Percentiles rank a stretch among this genome's conserved stretches.
These are phyloP conservation scores for Stigmatopora nigra DNA, from an alignment of 2,113 vertebrate species.

Conservation along the genomic window DNA sequence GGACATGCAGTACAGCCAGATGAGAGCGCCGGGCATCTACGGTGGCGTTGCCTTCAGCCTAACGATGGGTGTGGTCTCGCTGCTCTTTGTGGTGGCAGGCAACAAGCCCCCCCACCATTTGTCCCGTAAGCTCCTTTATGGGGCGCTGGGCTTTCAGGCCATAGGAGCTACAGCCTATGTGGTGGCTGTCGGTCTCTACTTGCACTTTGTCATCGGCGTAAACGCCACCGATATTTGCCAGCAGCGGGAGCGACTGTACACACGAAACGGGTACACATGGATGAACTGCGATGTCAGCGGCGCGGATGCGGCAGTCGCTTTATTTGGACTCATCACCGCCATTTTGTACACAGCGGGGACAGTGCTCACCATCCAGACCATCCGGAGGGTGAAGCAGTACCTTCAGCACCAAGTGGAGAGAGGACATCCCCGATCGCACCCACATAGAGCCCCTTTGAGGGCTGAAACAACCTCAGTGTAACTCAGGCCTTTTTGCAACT, in stretches of 20 bases:
- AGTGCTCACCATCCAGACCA: conserved; percentile 59
- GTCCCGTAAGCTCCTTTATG: conserved; percentile 58
- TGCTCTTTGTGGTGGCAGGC: conserved; percentile 75
- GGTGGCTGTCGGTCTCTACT: conserved; percentile 75
- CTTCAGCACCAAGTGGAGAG: conserved; percentile 22
- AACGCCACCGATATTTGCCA: conserved; percentile 76
- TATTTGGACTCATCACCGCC: conserved; percentile 70
- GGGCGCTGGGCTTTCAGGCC: conserved; percentile 70
- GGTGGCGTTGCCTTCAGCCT: conserved; percentile 76
- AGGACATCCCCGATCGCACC: neutral
- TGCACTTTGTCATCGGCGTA: conserved; percentile 75
- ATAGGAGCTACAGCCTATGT: conserved; percentile 65
- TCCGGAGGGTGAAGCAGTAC: conserved; percentile 52
- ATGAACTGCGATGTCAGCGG: conserved; percentile 79
- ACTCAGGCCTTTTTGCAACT: neutral
- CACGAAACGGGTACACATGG: conserved; percentile 75
- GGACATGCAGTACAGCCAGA: conserved; percentile 81
- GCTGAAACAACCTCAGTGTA: conserved; percentile 43
- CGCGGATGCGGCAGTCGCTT: conserved; percentile 69
- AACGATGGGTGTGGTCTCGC: conserved; percentile 60
- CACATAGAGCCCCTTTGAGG: conserved; percentile 25
- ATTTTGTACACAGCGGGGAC: conserved; percentile 67
- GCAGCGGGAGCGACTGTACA: conserved; percentile 72
- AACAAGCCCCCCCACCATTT: conserved; percentile 72
- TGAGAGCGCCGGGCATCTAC: conserved; percentile 81